Conservation (phyloP, 2,888 invertebrate genomes). For the Apocheima hispidaria region DNA sequence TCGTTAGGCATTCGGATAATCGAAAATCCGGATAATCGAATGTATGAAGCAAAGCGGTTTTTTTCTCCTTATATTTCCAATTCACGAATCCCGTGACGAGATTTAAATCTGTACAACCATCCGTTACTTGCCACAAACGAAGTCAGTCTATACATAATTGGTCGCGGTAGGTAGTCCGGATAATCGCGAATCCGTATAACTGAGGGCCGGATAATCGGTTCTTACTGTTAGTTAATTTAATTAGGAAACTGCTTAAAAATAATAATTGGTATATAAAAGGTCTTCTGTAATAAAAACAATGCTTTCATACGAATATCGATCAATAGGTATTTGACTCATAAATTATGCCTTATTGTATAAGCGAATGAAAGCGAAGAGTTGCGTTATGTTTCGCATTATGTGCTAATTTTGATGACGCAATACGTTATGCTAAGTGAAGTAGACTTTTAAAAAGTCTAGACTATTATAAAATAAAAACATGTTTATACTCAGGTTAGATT, state of each 20-base stretch:
- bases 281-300: background rate
- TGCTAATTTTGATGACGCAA: slow-evolving; percentile 39
- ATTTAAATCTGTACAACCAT: too few relatives aligned
- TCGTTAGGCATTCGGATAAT: too few relatives aligned
- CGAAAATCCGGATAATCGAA: too few relatives aligned
- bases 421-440: slow-evolving; percentile 2
- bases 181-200: too few relatives aligned
- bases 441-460: slow-evolving; percentile 15
- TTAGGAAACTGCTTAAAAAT: background rate
- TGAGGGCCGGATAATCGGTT: too few relatives aligned
- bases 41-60: too few relatives aligned
- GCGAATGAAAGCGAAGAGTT: slow-evolving; percentile 31
- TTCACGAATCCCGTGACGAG: too few relatives aligned
- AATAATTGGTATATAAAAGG: background rate
- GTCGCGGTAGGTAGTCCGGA: too few relatives aligned
- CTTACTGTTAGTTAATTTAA: too few relatives aligned
- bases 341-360: slow-evolving; percentile 25
- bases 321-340: slow-evolving; percentile 24
- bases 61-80: too few relatives aligned
- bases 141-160: too few relatives aligned
- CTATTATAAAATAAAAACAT: background rate
- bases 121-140: too few relatives aligned
- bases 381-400: slow-evolving; percentile 35
- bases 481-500: slow-evolving; percentile 1
- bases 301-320: slow-evolving; percentile 9